These are phyloP conservation scores for Epinephelus fuscoguttatus DNA, from an alignment of 2,113 vertebrate species.

Conservation along the genomic window DNA sequence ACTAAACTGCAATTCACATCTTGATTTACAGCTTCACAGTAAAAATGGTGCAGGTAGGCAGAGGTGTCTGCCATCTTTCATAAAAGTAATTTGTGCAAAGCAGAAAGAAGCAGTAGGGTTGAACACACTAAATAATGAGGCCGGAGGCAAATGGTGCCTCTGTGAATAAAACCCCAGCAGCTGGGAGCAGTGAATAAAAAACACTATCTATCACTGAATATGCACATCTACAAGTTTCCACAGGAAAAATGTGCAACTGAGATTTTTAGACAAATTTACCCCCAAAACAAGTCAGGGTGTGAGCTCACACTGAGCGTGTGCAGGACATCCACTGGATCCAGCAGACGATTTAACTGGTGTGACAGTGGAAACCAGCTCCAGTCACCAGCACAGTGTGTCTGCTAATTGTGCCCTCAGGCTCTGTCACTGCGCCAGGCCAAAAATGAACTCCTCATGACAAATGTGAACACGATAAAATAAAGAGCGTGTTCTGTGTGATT, in stretches of 20 bases:
- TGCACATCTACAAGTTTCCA: slow-evolving; percentile 20
- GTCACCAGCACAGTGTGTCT: slow-evolving; percentile 33
- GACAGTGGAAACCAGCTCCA: slow-evolving; percentile 8
- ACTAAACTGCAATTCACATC: slow-evolving; percentile 25
- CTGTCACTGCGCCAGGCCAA: slow-evolving; percentile 14
- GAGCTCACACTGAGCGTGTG: neutral
- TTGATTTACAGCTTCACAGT: slow-evolving; percentile 42
- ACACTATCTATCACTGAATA: slow-evolving; percentile 27
- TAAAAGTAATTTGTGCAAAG: slow-evolving; percentile 43
- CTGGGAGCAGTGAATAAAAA: slow-evolving; percentile 19
- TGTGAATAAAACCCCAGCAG: slow-evolving; percentile 24
- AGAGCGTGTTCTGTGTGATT: neutral
- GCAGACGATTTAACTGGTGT: slow-evolving; percentile 31
- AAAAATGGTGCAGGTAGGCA: neutral
- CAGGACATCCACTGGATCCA: slow-evolving; percentile 8
- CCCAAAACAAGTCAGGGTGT: neutral
- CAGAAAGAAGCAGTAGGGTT: slow-evolving; percentile 27
- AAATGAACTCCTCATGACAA: slow-evolving; percentile 40
- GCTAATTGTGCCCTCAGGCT: slow-evolving; percentile 31
- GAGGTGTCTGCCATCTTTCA: slow-evolving; percentile 35
- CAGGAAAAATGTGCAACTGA: slow-evolving; percentile 2
- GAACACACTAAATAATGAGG: slow-evolving; percentile 37
- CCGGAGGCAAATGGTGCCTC: slow-evolving; percentile 8
- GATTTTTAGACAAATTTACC: slow-evolving; percentile 23
- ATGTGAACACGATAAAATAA: neutral